Percentiles rank a stretch among this genome's conserved stretches.
Conservation (phyloP, 2,797 vertebrate species). For the Microchirus variegatus region DNA sequence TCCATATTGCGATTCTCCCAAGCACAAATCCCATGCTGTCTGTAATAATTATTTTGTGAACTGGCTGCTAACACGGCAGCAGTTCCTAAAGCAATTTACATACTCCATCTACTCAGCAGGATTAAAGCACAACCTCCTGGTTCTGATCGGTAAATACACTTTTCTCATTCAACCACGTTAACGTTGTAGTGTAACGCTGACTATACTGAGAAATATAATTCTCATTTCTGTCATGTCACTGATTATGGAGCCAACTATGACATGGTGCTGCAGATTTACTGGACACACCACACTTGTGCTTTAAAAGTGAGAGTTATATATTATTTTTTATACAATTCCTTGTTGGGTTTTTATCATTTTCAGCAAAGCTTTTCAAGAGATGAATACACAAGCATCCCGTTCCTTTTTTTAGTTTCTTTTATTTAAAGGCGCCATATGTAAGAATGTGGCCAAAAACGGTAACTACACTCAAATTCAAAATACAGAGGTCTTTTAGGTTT, state of each 20-base stretch:
- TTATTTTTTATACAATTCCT: too few relatives aligned
- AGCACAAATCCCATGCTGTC: slow-evolving; percentile 74
- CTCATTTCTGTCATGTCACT: background rate
- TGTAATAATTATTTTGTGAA: slow-evolving; percentile 73
- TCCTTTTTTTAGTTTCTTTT: too few relatives aligned
- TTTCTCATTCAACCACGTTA: slow-evolving; percentile 12
- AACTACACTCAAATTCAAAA: too few relatives aligned
- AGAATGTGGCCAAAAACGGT: too few relatives aligned
- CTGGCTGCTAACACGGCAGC: slow-evolving; percentile 56
- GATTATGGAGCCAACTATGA: background rate
- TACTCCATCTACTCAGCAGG: slow-evolving; percentile 59
- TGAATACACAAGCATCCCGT: too few relatives aligned
- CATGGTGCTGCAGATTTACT: background rate
- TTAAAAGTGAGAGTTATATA: too few relatives aligned
- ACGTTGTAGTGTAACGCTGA: slow-evolving; percentile 7
- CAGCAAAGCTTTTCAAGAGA: too few relatives aligned
- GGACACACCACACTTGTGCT: background rate
- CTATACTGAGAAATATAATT: background rate
- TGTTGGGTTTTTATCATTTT: too few relatives aligned
- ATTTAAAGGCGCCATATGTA: too few relatives aligned
- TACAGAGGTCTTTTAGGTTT: too few relatives aligned
- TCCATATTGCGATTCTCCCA: slow-evolving; percentile 71
- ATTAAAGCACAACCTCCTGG: slow-evolving; percentile 58
- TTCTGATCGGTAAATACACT: slow-evolving; percentile 57
- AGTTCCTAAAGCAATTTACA: slow-evolving; percentile 64